A percentile compares a stretch with the other conserved stretches of the same genome.
phyloP scores from a whole-genome alignment of 2,888 invertebrate species.

The Plemyria rubiginata region DNA sequence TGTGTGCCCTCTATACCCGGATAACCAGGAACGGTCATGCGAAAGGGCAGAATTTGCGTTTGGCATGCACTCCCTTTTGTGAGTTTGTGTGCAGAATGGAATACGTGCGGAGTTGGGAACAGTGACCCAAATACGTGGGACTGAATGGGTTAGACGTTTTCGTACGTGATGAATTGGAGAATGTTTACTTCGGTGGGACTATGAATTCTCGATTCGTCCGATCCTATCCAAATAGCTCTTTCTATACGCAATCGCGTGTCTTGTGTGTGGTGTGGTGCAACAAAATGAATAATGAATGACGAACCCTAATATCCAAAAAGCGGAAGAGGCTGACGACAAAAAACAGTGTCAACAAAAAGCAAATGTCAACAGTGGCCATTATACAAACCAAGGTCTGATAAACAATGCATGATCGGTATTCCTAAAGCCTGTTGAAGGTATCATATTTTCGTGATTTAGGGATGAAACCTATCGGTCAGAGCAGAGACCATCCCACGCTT shows the following conservation, averaged over 20 bases:
- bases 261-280: slow-evolving; percentile 2
- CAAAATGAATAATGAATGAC: slow-evolving; percentile 9
- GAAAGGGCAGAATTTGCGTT: slow-evolving; percentile 31
- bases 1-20: slow-evolving; percentile 16
- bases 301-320: background rate
- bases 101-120: slow-evolving; percentile 17
- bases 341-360: too few species aligned
- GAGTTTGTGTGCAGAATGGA: slow-evolving; percentile 19
- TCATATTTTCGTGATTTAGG: too few species aligned
- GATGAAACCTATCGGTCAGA: background rate
- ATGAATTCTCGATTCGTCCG: slow-evolving; percentile 13
- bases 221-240: slow-evolving; percentile 11
- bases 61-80: slow-evolving; percentile 22
- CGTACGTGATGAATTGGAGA: slow-evolving; percentile 33
- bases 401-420: too few species aligned
- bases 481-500: too few species aligned
- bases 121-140: slow-evolving; percentile 33
- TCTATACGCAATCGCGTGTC: background rate
- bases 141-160: slow-evolving; percentile 31
- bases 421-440: too few species aligned
- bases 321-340: background rate
- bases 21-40: slow-evolving; percentile 17
- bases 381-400: background rate
- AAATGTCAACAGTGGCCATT: too few species aligned
- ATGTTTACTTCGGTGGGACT: slow-evolving; percentile 8